Evolutionary conservation across 2,113 vertebrate species (phyloP).

Genomic region (Zapornia atra): DNA sequence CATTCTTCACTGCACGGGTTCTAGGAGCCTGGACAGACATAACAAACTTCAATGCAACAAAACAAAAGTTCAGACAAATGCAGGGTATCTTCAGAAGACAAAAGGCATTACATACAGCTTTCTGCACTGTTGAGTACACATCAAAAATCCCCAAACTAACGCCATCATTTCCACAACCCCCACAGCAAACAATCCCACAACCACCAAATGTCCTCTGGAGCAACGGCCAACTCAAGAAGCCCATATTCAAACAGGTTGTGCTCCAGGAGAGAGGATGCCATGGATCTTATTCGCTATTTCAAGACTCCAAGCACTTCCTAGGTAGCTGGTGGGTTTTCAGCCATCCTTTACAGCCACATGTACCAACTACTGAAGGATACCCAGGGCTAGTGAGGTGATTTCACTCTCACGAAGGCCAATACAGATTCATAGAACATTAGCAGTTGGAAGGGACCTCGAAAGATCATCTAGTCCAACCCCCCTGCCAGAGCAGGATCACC

Average conservation of each 20-base stretch:
- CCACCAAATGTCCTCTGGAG: background rate
- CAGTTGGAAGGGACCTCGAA: too few relatives aligned
- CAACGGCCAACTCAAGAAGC: background rate
- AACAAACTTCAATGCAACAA: slow-evolving; percentile 53
- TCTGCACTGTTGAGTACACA: background rate
- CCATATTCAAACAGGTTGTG: background rate
- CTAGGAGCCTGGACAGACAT: slow-evolving; percentile 82
- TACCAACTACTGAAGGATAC: background rate
- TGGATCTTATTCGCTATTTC: background rate
- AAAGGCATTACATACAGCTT: background rate
- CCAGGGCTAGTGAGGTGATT: background rate
- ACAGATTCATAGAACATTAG: background rate
- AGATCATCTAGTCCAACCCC: too few relatives aligned
- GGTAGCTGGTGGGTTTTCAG: background rate
- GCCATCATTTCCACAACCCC: background rate
- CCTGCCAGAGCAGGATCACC: too few relatives aligned
- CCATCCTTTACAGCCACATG: background rate
- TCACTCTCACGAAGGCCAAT: background rate
- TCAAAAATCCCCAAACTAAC: background rate
- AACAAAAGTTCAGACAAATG: slow-evolving; percentile 51
- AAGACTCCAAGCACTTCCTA: background rate
- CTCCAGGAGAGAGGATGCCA: background rate
- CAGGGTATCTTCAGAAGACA: background rate
- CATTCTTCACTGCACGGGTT: slow-evolving; percentile 91
- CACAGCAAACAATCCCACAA: background rate